Evolutionary conservation across 2,888 invertebrate species (phyloP).

Genomic region (Sarcophaga caerulescens): DNA sequence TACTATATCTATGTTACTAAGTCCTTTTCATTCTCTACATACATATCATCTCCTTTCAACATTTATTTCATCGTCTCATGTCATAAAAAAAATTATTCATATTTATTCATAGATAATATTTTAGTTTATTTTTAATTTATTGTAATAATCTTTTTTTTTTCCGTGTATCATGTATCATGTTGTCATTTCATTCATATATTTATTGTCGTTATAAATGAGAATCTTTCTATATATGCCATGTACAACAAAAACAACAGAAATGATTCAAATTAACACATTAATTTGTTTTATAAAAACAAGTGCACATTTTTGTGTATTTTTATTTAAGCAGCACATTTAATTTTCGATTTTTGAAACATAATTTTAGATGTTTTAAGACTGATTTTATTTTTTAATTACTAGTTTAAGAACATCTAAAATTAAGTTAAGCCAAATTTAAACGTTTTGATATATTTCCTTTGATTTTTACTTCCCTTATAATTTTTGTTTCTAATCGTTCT

Average conservation of each 20-base stretch:
- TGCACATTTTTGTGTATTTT: not conserved
- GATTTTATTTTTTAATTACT: conserved; percentile 8
- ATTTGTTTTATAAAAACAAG: not conserved
- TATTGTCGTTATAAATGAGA: not conserved
- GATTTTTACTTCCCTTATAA: conserved; percentile 37
- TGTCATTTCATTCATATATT: conserved; percentile 34
- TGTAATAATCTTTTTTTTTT: conserved; percentile 19
- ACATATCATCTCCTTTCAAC: conserved; percentile 45
- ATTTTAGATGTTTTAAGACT: conserved; percentile 33
- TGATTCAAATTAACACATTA: not conserved
- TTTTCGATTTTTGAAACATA: conserved; percentile 31
- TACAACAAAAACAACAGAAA: not conserved
- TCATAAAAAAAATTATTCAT: conserved; percentile 41
- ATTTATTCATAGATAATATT: conserved; percentile 8
- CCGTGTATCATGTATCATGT: not conserved
- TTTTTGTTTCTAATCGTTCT: conserved; percentile 34
- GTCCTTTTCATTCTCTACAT: not conserved
- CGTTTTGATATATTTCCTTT: not conserved
- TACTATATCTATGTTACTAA: not conserved
- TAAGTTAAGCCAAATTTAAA: conserved; percentile 4
- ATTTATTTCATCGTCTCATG: conserved; percentile 61
- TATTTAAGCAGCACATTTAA: conserved; percentile 42
- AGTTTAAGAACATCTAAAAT: conserved; percentile 37
- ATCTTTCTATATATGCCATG: not conserved
- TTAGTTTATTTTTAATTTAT: conserved; percentile 18